Evolutionary conservation across 1,140 invertebrate genomes (phyloP).

Genomic region (silkworm (Bombyx mori)): ASM3026992v2 NC_085123.1:11905001-11905500

Average conservation of each 20-base stretch:
- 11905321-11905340: conserved; percentile 34
- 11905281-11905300: conserved; percentile 26
- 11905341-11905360: conserved; percentile 39
- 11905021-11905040: background rate
- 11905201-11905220: conserved; percentile 57
- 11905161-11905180: conserved; percentile 39
- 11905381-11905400: conserved; percentile 47
- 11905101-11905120: conserved; percentile 3
- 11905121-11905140: conserved; percentile 11
- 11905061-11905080: too few species aligned
- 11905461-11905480: conserved; percentile 48
- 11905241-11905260: conserved; percentile 34
- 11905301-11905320: conserved; percentile 25
- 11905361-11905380: conserved; percentile 46
- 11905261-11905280: conserved; percentile 40
- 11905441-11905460: conserved; percentile 57
- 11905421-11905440: conserved; percentile 60
- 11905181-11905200: conserved; percentile 45
- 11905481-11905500: conserved; percentile 25
- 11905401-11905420: conserved; percentile 41
- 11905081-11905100: too few species aligned
- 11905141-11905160: conserved; percentile 29
- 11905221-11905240: conserved; percentile 26
- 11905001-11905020: conserved; percentile 26
- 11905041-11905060: too few species aligned